These are phyloP conservation scores for Euphonia xanthogaster DNA, from an alignment of 2,797 vertebrate species.

Conservation along the genomic window DNA sequence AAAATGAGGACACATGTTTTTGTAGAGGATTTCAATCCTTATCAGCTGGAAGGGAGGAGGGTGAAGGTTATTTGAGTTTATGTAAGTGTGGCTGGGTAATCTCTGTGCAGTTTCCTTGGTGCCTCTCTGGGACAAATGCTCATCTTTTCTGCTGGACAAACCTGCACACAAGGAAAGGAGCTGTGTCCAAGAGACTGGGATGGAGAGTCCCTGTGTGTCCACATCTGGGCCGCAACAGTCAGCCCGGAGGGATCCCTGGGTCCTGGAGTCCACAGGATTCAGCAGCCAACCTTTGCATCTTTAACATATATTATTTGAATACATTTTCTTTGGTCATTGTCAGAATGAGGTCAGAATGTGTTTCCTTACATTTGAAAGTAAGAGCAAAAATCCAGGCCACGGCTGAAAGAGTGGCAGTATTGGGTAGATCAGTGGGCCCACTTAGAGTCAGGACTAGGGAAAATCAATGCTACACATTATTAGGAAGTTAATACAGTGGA, in stretches of 20 bases:
- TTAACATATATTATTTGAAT: neutral
- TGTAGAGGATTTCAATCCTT: neutral
- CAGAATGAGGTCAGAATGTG: neutral
- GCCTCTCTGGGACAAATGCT: neutral
- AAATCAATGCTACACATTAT: neutral
- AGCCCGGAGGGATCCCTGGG: neutral
- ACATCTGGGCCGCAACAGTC: neutral
- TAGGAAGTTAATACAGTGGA: neutral
- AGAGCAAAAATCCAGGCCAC: neutral
- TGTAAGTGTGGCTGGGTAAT: neutral
- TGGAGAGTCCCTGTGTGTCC: neutral
- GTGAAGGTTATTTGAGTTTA: neutral
- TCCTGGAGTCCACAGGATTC: neutral
- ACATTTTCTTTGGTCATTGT: neutral
- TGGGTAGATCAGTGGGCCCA: neutral
- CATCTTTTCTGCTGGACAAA: neutral
- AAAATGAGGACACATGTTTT: neutral
- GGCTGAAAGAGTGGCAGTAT: neutral
- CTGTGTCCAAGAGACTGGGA: neutral
- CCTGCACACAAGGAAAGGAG: neutral
- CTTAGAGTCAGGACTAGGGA: neutral
- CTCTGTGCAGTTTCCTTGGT: neutral
- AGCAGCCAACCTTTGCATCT: neutral
- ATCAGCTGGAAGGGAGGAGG: neutral
- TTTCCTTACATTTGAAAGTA: neutral